A percentile compares a stretch with the other conserved stretches of the same genome.
Evolutionary conservation across 2,113 vertebrate species (phyloP).

Genomic region (Coturnix japonica): DNA sequence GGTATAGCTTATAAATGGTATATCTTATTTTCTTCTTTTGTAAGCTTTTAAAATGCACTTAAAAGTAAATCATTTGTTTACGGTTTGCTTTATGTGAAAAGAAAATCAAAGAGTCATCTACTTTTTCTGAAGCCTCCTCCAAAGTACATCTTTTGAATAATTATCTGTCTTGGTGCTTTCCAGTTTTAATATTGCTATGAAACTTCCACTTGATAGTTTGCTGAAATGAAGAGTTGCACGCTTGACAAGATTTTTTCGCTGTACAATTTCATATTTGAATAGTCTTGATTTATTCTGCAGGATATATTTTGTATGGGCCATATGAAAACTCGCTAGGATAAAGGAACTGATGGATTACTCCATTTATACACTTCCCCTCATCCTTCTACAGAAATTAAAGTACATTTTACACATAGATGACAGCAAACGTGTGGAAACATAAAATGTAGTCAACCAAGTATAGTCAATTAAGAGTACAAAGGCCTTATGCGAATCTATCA

Average conservation of each 20-base stretch:
- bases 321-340: background rate
- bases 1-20: background rate
- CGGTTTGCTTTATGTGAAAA: background rate
- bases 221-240: background rate
- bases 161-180: background rate
- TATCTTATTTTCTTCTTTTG: background rate
- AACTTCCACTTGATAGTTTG: background rate
- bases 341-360: background rate
- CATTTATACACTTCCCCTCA: background rate
- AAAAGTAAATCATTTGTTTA: background rate
- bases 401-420: background rate
- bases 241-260: background rate
- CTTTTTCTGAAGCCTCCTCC: background rate
- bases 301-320: background rate
- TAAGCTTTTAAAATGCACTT: background rate
- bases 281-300: background rate
- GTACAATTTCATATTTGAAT: background rate
- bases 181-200: background rate
- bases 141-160: background rate
- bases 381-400: background rate
- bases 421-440: constrained; percentile 16
- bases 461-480: background rate
- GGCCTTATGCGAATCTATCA: background rate
- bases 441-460: background rate
- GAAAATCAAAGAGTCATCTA: background rate